Evolutionary conservation across 2,888 invertebrate genomes (phyloP), one percentile per base, ranked within the genome.

Genomic region (Malthinus seriepunctatus): DNA sequence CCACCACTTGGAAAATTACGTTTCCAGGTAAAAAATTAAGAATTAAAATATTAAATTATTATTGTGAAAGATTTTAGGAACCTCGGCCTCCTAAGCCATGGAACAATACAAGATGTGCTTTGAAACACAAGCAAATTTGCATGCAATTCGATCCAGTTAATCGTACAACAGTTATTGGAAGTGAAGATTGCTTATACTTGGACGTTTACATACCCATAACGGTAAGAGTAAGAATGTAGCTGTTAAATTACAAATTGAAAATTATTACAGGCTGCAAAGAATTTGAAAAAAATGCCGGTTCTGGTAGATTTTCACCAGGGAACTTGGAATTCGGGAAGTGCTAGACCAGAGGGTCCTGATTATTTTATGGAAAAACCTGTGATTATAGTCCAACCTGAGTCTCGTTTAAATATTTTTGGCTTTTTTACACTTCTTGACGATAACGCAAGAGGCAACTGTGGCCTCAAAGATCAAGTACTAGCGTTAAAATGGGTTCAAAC

Each of bases 401-500:
- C 32, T 32, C 50, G 50, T 32, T 38, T 51, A n/a, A 32, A 32
- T n/a, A 32, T 51, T 0, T 39, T 51, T 1, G 50, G 50, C 3
- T 51, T 68, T 33, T 34, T 54, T 7, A 47, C 8, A 12, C 68
- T 68, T 1, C 67, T 60, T 8, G 69, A 71, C 47, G 33, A 48
- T 1, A 63, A 56, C 7, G 59, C 60, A 9, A 64, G 66, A 10
- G 71, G 71, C 0, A 71, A 71, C 51, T 64, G 63, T 48, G 71
- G 69, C 6, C 23, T 71, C 12, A 71, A 69, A 53, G 71, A 71
- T 42, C 69, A 68, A 56, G 39, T 69, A 7, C 32, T 69, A 11
- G 71, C 69, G 1, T 44, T 71, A 47, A 52, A 67, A 49, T 71
- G 71, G 71, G 62, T 69, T 6, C 56, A 65, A 56, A 47, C 63